Evolutionary conservation across 2,797 vertebrate genomes (phyloP).

Genomic region (Darevskia nairensis): DNA sequence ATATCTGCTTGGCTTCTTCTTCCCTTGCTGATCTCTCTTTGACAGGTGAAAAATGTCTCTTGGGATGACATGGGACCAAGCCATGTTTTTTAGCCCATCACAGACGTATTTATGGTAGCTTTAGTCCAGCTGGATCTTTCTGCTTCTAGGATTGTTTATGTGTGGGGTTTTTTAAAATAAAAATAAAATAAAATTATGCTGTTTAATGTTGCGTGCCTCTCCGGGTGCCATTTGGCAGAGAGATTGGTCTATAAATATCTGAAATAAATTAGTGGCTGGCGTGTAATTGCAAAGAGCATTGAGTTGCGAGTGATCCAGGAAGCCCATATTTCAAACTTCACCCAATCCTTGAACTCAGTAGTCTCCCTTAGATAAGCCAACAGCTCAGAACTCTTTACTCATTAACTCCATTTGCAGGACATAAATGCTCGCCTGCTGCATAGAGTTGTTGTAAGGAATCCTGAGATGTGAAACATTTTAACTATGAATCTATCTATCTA

Average conservation of each 20-base stretch:
- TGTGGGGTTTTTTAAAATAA: background rate
- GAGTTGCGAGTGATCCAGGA: conserved; percentile 5
- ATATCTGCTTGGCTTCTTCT: background rate
- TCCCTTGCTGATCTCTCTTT: background rate
- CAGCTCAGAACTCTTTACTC: background rate
- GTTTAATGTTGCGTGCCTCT: background rate
- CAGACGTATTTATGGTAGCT: background rate
- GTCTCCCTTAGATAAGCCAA: background rate
- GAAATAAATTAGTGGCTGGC: conserved; percentile 20
- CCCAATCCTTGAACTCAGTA: background rate
- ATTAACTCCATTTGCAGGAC: background rate
- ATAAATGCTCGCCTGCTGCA: background rate
- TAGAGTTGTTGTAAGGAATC: background rate
- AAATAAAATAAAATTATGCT: background rate
- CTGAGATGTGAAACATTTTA: background rate
- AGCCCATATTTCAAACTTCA: background rate
- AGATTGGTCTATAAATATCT: conserved; percentile 22
- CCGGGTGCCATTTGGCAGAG: conserved; percentile 32
- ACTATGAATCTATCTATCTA: background rate
- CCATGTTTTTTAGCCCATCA: background rate
- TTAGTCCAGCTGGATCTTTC: conserved; percentile 5
- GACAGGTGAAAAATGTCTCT: background rate
- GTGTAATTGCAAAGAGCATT: background rate
- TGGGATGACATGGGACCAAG: background rate
- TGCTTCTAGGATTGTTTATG: conserved; percentile 23